A percentile compares a stretch with the other conserved stretches of the same genome.
phyloP scores from a whole-genome alignment of 2,113 vertebrate species.

The Microcebus lehilahytsara region DNA sequence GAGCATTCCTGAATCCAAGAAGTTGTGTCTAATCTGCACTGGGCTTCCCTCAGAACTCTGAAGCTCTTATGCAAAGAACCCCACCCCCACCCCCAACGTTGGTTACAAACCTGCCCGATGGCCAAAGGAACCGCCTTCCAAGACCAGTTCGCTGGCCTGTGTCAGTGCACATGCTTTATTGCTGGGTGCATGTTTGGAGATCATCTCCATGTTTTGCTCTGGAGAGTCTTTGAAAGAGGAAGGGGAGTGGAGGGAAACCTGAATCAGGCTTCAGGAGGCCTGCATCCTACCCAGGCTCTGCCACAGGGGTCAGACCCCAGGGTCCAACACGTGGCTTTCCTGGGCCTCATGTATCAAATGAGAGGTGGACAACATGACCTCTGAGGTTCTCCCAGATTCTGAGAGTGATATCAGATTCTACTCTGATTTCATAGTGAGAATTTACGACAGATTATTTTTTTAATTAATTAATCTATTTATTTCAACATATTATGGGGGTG shows the following conservation, averaged over 20 bases:
- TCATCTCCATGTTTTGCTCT: not conserved
- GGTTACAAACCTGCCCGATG: not conserved
- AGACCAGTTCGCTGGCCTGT: slow-evolving; percentile 24
- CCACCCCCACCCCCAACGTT: not conserved
- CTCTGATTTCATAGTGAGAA: slow-evolving; percentile 42
- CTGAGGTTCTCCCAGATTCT: not conserved
- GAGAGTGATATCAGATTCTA: not conserved
- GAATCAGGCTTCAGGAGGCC: not conserved
- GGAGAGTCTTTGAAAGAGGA: not conserved
- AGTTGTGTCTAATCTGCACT: not conserved
- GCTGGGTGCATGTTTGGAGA: not conserved
- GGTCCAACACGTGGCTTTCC: not conserved
- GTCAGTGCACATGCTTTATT: not conserved
- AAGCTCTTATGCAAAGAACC: not conserved
- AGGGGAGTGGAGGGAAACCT: not conserved
- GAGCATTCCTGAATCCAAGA: not conserved
- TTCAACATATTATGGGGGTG: too few species aligned
- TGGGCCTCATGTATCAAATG: not conserved
- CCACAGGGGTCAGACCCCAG: not conserved
- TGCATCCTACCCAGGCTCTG: not conserved
- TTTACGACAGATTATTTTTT: slow-evolving; percentile 51
- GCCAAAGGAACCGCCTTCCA: slow-evolving; percentile 31
- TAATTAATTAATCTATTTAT: not conserved
- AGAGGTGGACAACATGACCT: too few species aligned
- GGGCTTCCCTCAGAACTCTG: not conserved